Evolutionary conservation across 2,888 invertebrate genomes (phyloP).

Genomic region (Tubulanus polymorphus): DNA sequence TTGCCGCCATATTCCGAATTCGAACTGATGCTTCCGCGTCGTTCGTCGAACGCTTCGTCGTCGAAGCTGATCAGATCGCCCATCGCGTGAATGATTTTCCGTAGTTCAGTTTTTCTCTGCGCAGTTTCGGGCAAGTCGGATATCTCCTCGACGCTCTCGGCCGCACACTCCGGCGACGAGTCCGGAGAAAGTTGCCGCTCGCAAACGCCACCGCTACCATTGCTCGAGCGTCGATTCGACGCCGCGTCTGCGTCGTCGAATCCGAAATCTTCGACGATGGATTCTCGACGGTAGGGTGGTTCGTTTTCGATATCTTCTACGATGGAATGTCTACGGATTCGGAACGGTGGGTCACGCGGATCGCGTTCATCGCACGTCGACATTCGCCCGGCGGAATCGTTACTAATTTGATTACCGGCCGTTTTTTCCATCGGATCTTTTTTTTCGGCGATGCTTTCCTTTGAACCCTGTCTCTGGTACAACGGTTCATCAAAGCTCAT

Average conservation of each 20-base stretch:
- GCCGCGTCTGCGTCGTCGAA: no score
- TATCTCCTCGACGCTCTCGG: neutral
- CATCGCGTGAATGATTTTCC: slow-evolving; percentile 29
- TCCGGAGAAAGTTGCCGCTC: no score
- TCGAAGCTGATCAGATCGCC: slow-evolving; percentile 41
- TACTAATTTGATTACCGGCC: neutral
- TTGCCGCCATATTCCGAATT: slow-evolving; percentile 32
- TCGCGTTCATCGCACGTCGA: neutral
- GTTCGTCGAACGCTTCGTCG: slow-evolving; percentile 11
- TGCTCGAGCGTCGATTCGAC: no score
- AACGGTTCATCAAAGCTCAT: slow-evolving; percentile 42
- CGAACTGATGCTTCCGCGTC: neutral
- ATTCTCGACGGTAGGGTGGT: slow-evolving; percentile 1
- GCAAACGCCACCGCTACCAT: no score
- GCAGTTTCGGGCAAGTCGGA: neutral
- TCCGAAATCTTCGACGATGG: neutral
- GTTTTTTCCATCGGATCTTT: slow-evolving; percentile 3
- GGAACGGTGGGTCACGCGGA: neutral
- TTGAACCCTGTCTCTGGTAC: slow-evolving; percentile 16
- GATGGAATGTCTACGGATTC: neutral
- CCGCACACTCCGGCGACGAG: no score
- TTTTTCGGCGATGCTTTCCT: neutral
- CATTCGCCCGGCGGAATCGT: neutral
- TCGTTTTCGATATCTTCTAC: neutral
- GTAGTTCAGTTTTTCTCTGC: slow-evolving; percentile 3